Conservation (phyloP, 1,140 invertebrate species). For the Cydia strobilella region DNA sequence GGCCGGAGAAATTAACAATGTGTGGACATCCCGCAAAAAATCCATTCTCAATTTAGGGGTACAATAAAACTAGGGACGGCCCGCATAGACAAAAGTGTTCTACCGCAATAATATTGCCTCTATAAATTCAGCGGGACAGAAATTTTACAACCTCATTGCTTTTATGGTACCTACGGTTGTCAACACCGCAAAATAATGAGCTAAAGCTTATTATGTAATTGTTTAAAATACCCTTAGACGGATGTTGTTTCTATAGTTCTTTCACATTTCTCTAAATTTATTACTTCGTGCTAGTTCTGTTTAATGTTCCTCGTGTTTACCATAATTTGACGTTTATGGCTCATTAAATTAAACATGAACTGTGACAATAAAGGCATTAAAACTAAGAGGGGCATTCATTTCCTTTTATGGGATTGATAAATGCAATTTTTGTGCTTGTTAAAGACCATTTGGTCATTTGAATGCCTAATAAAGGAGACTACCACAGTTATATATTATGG, state of each 20-base stretch:
- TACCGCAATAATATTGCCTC: conserved; percentile 66
- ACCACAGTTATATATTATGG: background rate
- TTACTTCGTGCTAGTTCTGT: conserved; percentile 4
- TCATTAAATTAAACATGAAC: conserved; percentile 19
- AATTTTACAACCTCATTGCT: conserved; percentile 49
- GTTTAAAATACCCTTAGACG: conserved; percentile 22
- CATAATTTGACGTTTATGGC: conserved; percentile 30
- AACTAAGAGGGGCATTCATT: conserved; percentile 16
- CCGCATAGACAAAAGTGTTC: conserved; percentile 57
- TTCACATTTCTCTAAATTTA: conserved; percentile 16
- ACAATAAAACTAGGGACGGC: conserved; percentile 55
- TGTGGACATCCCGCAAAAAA: conserved; percentile 39
- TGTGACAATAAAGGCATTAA: conserved; percentile 28
- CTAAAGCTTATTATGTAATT: conserved; percentile 37
- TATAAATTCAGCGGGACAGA: conserved; percentile 62
- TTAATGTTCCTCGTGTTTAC: background rate
- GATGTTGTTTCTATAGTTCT: background rate
- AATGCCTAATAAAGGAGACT: background rate
- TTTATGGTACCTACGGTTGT: conserved; percentile 54
- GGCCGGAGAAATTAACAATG: conserved; percentile 46
- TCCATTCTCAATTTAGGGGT: conserved; percentile 43
- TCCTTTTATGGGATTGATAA: conserved; percentile 3
- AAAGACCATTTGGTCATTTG: background rate
- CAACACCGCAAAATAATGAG: conserved; percentile 56
- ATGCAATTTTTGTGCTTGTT: background rate